A percentile compares a stretch with the other conserved stretches of the same genome.
These are phyloP conservation scores for Temnothorax longispinosus DNA, from an alignment of 1,140 invertebrate species.

Conservation along the genomic window DNA sequence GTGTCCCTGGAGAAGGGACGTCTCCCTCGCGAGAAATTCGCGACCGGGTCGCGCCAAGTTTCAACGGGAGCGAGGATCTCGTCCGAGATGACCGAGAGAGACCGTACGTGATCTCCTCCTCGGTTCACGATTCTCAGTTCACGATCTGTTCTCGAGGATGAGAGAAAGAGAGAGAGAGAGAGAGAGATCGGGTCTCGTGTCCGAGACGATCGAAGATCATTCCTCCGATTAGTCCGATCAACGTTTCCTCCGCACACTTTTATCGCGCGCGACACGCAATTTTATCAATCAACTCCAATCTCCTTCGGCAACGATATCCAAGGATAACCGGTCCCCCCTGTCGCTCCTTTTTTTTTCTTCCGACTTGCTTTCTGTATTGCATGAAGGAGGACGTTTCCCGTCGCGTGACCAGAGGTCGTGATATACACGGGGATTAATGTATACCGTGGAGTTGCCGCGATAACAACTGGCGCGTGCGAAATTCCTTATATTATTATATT, in stretches of 20 bases:
- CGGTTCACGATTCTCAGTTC: background rate
- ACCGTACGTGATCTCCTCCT: background rate
- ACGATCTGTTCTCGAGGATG: background rate
- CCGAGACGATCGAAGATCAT: background rate
- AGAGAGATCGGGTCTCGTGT: too few species aligned
- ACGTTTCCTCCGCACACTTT: background rate
- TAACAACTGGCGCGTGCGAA: constrained; percentile 51
- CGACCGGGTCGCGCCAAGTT: background rate
- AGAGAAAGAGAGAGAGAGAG: too few species aligned
- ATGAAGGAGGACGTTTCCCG: constrained; percentile 6
- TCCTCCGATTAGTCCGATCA: background rate
- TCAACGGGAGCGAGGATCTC: background rate
- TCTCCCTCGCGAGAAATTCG: background rate
- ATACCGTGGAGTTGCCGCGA: constrained; percentile 26
- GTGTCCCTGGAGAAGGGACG: background rate
- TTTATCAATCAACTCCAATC: constrained; percentile 28
- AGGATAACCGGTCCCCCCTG: background rate
- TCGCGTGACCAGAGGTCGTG: constrained; percentile 34
- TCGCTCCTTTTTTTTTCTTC: background rate
- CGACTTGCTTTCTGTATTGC: background rate
- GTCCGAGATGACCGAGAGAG: background rate
- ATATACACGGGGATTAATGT: constrained; percentile 34
- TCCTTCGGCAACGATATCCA: background rate
- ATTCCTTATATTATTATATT: constrained; percentile 54
- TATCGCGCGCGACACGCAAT: background rate